These are phyloP conservation scores for Myrmophylax atrothorax DNA, from an alignment of 2,113 vertebrate genomes.

Conservation along the genomic window DNA sequence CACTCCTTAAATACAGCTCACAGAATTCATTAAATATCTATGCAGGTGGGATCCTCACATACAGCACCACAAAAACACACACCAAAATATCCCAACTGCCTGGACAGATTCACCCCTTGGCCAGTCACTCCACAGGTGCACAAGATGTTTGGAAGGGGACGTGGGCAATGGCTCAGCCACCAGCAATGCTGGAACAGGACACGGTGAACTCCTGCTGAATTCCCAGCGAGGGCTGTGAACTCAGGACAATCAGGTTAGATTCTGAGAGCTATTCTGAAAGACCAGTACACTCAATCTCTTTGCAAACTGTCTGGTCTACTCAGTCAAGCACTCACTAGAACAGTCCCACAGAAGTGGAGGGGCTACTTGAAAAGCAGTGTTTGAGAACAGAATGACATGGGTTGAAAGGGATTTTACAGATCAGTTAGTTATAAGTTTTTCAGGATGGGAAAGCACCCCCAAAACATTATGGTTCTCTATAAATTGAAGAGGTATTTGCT, in stretches of 20 bases:
- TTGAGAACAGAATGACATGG: neutral
- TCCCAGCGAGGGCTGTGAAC: neutral
- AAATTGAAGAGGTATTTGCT: neutral
- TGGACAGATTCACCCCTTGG: neutral
- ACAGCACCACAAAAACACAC: neutral
- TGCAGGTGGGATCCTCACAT: neutral
- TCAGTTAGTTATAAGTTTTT: neutral
- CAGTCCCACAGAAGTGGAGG: accelerated
- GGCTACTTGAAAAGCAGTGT: neutral
- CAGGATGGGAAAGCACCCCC: neutral
- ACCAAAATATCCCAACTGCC: neutral
- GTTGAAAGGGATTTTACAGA: neutral
- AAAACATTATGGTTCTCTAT: neutral
- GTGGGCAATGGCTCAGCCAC: accelerated
- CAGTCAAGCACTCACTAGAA: neutral
- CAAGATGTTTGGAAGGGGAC: accelerated
- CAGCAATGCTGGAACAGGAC: neutral
- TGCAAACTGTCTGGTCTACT: neutral
- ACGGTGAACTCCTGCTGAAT: neutral
- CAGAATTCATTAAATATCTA: neutral
- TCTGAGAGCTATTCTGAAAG: neutral
- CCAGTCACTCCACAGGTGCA: neutral
- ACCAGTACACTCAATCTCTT: neutral
- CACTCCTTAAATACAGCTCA: neutral
- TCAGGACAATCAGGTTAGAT: neutral